Conservation (phyloP, 1,140 invertebrate genomes). For the Drosophila bipectinata region DNA sequence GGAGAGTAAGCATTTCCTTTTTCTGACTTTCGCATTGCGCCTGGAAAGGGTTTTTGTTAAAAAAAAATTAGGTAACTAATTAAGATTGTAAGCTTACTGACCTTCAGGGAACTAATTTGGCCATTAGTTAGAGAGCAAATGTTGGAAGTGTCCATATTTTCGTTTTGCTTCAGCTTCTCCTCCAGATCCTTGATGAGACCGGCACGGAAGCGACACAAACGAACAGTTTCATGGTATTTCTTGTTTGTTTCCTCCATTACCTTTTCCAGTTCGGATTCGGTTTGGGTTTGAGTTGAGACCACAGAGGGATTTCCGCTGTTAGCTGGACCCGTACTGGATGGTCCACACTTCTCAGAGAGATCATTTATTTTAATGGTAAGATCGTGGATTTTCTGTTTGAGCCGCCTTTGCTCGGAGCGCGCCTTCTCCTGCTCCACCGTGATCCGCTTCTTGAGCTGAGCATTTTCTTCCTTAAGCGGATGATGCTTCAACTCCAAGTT, state of each 20-base stretch:
- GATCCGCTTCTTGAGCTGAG: constrained; percentile 54
- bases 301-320: not conserved
- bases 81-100: not conserved
- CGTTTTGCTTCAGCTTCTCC: constrained; percentile 41
- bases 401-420: constrained; percentile 52
- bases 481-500: constrained; percentile 63
- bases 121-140: constrained; percentile 47
- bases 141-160: constrained; percentile 55
- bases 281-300: constrained; percentile 39
- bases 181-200: constrained; percentile 51
- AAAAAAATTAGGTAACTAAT: no score
- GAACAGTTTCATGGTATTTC: constrained; percentile 46
- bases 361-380: constrained; percentile 36
- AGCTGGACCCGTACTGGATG: not conserved
- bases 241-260: constrained; percentile 20
- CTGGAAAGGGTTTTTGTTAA: constrained; percentile 16
- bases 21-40: constrained; percentile 44
- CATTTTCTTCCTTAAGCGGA: constrained; percentile 69
- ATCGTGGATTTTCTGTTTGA: constrained; percentile 56
- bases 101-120: constrained; percentile 55
- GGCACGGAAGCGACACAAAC: constrained; percentile 52
- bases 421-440: constrained; percentile 57
- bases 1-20: constrained; percentile 37
- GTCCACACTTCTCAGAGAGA: constrained; percentile 9
- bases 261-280: constrained; percentile 50